phyloP scores from a whole-genome alignment of 2,888 invertebrate genomes.

The Meteorus colon region DNA sequence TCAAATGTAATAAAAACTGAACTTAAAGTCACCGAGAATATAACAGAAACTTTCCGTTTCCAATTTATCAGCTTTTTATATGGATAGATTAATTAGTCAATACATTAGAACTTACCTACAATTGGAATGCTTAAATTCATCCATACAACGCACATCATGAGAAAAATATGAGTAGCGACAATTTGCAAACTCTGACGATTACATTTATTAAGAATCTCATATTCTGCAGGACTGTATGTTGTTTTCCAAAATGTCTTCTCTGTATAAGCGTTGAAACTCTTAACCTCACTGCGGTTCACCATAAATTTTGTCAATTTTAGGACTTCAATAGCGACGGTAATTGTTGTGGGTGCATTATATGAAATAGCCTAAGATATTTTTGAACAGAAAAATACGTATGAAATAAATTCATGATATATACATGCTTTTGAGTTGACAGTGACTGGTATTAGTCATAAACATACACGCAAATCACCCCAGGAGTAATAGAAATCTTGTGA shows the following conservation, averaged over 20 bases:
- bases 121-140: slow-evolving; percentile 54
- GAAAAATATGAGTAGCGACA: slow-evolving; percentile 41
- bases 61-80: too few species aligned
- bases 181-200: slow-evolving; percentile 47
- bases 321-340: slow-evolving; percentile 42
- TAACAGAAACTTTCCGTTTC: too few species aligned
- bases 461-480: background rate
- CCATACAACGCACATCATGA: slow-evolving; percentile 50
- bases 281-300: slow-evolving; percentile 49
- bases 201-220: slow-evolving; percentile 40
- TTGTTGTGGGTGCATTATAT: background rate
- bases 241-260: slow-evolving; percentile 53
- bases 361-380: background rate
- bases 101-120: slow-evolving; percentile 51
- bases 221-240: slow-evolving; percentile 38
- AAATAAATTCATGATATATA: background rate
- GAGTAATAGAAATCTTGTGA: background rate
- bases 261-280: slow-evolving; percentile 54
- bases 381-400: background rate
- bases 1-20: background rate
- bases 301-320: slow-evolving; percentile 52
- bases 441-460: background rate
- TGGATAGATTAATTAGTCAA: too few species aligned
- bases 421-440: background rate
- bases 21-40: background rate